Conservation (phyloP, 30 jellyfish, hydroid and myxozoan genomes). For the Euphysa ruthae region DNA sequence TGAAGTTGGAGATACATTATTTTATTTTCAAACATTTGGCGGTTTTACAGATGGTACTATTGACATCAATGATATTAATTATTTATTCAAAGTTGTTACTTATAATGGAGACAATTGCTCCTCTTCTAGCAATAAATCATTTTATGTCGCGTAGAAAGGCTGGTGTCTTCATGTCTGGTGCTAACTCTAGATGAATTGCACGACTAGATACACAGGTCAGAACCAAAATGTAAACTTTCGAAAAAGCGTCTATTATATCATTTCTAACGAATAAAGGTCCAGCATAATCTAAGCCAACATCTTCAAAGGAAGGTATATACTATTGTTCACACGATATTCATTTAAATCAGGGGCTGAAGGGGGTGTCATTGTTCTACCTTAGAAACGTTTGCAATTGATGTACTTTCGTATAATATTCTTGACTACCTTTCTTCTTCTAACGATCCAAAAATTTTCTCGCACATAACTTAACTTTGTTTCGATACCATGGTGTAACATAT, state of each 20-base stretch:
- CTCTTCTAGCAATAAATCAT: not conserved
- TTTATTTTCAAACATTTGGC: too few species aligned
- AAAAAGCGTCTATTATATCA: not conserved
- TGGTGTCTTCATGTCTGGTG: conserved; percentile 11
- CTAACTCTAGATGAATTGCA: conserved; percentile 7
- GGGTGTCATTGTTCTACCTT: conserved; percentile 12
- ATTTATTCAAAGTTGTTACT: conserved; percentile 1
- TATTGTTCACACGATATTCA: conserved; percentile 12
- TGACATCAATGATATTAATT: too few species aligned
- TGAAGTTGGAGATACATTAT: too few species aligned
- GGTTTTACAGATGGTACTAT: too few species aligned
- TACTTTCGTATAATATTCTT: conserved; percentile 1
- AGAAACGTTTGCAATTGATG: not conserved
- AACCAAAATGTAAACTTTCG: conserved; percentile 1
- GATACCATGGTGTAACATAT: conserved; percentile 19
- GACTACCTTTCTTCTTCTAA: conserved; percentile 25
- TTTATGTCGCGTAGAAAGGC: conserved; percentile 10
- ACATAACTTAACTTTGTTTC: conserved; percentile 9
- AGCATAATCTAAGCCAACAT: too few species aligned
- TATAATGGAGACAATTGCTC: not conserved
- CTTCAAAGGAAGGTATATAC: not conserved
- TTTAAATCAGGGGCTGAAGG: conserved; percentile 38
- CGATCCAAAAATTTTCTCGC: conserved; percentile 22
- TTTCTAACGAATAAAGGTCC: conserved; percentile 6
- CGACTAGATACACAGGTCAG: conserved; percentile 20